phyloP scores from a whole-genome alignment of 1,140 invertebrate genomes.

The Plectrocnemia conspersa region DNA sequence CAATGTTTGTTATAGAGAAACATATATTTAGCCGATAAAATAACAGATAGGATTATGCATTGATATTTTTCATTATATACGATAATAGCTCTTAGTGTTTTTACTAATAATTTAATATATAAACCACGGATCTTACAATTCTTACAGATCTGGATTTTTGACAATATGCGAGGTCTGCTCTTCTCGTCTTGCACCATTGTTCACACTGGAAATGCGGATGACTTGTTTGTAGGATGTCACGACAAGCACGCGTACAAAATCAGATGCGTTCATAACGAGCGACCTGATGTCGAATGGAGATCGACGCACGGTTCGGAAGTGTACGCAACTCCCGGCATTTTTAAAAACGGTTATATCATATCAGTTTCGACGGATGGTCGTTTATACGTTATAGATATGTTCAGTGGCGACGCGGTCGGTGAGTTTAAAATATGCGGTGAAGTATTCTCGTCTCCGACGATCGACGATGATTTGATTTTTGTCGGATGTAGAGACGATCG shows the following conservation, averaged over 20 bases:
- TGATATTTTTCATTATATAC: background rate
- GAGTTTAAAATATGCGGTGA: conserved; percentile 53
- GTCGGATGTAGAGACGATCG: conserved; percentile 70
- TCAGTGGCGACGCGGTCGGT: conserved; percentile 46
- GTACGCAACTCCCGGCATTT: conserved; percentile 58
- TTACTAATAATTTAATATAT: too few relatives aligned
- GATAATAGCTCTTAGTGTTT: background rate
- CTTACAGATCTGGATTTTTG: conserved; percentile 58
- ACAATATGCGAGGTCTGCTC: conserved; percentile 54
- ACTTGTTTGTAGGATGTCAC: conserved; percentile 58
- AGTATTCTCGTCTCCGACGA: conserved; percentile 66
- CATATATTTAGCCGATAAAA: conserved; percentile 28
- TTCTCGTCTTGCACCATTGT: conserved; percentile 59
- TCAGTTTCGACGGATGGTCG: conserved; percentile 54
- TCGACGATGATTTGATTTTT: conserved; percentile 52
- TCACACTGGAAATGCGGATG: conserved; percentile 39
- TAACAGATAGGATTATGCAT: conserved; percentile 20
- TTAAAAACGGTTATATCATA: conserved; percentile 43
- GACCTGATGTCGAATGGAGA: conserved; percentile 46
- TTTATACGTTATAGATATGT: conserved; percentile 52
- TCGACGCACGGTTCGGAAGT: conserved; percentile 51
- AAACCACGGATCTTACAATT: conserved; percentile 30
- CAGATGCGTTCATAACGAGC: conserved; percentile 48
- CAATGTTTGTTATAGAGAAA: conserved; percentile 15
- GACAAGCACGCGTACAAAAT: conserved; percentile 59